Evolutionary conservation across 2,113 vertebrate genomes (phyloP).

Genomic region (Phalacrocorax carbo): DNA sequence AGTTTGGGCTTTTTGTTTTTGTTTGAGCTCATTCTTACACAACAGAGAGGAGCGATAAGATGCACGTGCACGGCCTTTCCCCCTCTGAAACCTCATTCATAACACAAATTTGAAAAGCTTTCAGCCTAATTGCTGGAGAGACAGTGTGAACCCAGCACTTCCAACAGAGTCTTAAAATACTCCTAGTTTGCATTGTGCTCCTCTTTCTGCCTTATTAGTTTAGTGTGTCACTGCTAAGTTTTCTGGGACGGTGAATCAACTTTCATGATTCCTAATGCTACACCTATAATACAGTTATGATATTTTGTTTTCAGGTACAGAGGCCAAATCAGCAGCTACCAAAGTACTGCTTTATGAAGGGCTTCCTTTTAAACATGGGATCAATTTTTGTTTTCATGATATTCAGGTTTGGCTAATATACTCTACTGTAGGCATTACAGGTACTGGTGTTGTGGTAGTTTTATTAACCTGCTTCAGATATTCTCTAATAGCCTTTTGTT

Average conservation of each 20-base stretch:
- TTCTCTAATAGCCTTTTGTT: not conserved
- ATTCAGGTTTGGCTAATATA: not conserved
- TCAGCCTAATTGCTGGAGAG: not conserved
- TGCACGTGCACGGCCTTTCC: not conserved
- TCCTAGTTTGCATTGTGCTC: not conserved
- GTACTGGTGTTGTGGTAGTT: not conserved
- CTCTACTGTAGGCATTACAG: not conserved
- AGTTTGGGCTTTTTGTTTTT: not conserved
- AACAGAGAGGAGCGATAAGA: not conserved
- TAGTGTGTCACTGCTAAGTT: not conserved
- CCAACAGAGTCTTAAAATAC: not conserved
- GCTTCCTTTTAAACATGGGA: not conserved
- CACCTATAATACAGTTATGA: not conserved
- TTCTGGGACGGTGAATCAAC: not conserved
- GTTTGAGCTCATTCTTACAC: not conserved
- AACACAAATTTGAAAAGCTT: not conserved
- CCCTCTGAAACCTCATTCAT: not conserved
- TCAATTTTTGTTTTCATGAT: not conserved
- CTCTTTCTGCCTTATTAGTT: not conserved
- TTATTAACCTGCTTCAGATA: not conserved
- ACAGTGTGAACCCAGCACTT: not conserved
- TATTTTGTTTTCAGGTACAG: not conserved
- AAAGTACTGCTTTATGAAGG: not conserved
- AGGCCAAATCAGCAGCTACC: not conserved
- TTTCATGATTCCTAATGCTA: not conserved